These are phyloP conservation scores for Agrotis puta DNA, from an alignment of 2,888 invertebrate genomes.

Conservation along the genomic window DNA sequence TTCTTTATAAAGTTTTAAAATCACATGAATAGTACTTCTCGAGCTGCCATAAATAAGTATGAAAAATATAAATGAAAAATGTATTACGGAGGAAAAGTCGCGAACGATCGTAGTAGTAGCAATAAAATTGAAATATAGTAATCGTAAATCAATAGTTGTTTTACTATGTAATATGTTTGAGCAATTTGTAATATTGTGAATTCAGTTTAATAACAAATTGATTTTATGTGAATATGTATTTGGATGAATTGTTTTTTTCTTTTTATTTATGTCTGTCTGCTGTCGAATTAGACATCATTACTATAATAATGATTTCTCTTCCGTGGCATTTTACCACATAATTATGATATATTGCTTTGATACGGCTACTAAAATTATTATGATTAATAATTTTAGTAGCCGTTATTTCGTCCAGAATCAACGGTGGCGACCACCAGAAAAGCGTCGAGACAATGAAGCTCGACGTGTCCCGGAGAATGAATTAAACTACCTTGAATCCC, in stretches of 20 bases:
- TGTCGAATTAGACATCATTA: no score
- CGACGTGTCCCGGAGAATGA: no score
- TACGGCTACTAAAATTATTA: no score
- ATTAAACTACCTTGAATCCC: no score
- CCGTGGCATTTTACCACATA: no score
- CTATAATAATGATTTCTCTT: no score
- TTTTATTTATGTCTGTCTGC: no score
- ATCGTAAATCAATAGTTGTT: constrained; percentile 67
- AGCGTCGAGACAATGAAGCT: no score
- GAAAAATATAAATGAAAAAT: constrained; percentile 57
- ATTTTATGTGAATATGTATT: constrained; percentile 11
- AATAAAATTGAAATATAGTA: constrained; percentile 71
- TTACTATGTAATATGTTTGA: constrained; percentile 50
- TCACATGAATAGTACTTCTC: constrained; percentile 30
- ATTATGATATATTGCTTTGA: no score
- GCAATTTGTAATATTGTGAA: constrained; percentile 34
- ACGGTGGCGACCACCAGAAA: no score
- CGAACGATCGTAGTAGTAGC: constrained; percentile 41
- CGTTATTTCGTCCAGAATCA: no score
- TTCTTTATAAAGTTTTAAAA: constrained; percentile 4
- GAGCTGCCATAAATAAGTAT: constrained; percentile 48
- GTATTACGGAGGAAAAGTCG: constrained; percentile 42
- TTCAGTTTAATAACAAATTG: constrained; percentile 15
- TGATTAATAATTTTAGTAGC: no score
- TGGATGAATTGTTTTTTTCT: constrained; percentile 2